phyloP scores from a whole-genome alignment of 2,888 invertebrate species.

The Cantharis nigra region DNA sequence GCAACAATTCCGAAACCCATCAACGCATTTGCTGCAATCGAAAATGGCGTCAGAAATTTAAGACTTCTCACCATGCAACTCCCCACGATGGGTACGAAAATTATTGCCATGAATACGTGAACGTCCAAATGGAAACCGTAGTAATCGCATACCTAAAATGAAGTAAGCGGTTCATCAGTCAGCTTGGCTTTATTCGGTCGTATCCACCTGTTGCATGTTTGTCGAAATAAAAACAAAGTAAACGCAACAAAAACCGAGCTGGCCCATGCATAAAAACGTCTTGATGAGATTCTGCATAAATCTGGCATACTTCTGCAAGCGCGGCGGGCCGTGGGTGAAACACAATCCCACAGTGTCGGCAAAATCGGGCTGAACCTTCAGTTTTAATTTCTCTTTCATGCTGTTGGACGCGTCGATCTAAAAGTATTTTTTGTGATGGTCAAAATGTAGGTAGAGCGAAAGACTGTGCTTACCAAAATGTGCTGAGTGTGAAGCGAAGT shows the following conservation, averaged over 20 bases:
- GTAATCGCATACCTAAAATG: constrained; percentile 67
- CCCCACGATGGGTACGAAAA: constrained; percentile 72
- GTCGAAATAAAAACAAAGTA: constrained; percentile 94
- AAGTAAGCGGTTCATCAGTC: not conserved
- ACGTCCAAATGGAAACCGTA: constrained; percentile 66
- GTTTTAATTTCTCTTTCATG: constrained; percentile 64
- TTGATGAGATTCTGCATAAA: constrained; percentile 76
- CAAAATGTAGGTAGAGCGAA: not conserved
- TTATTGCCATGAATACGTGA: constrained; percentile 74
- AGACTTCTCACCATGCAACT: constrained; percentile 77
- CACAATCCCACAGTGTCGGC: constrained; percentile 83
- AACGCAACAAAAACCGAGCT: constrained; percentile 96
- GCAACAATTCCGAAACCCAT: constrained; percentile 76
- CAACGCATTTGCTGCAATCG: constrained; percentile 76
- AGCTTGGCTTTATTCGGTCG: not conserved
- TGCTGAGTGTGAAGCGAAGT: constrained; percentile 93
- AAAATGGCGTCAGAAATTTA: constrained; percentile 77
- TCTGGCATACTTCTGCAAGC: constrained; percentile 63
- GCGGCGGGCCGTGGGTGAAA: constrained; percentile 75
- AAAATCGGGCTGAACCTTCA: constrained; percentile 68
- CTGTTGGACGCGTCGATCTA: constrained; percentile 70
- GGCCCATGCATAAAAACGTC: constrained; percentile 89
- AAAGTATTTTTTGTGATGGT: not conserved
- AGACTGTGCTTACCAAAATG: constrained; percentile 66
- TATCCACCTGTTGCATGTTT: constrained; percentile 74